Base-by-base conservation (phyloP, 92 coral and sea anemone genomes). In the Pocillopora meandrina region DNA sequence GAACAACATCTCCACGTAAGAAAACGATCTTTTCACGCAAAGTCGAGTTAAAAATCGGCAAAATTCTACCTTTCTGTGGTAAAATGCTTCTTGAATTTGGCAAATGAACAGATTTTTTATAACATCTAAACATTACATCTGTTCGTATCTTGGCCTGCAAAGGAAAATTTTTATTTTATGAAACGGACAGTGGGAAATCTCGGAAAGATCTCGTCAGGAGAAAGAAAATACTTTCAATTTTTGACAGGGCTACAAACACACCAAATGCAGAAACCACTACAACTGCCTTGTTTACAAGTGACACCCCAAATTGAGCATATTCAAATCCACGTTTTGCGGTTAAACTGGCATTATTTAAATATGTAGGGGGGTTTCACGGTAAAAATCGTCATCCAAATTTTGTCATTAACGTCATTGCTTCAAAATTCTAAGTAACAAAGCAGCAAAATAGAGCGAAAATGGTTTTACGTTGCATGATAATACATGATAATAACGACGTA, bases 191-290 rank as follows among this genome's bases (percentile, higher is more conserved):
- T 49, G 23, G n/a, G 2, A 35, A 15, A 70, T 70, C 13, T 58
- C 57, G n/a, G 56, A 20, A 3, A n/a, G 34, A 19, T 55, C 36
- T 58, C 58, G 31, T 15, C 42, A 31, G 19, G 0, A 5, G 62
- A 56, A 90, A 52, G 16, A 60, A 75, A 34, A 90, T 63, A 81
- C 52, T 62, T 68, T 34, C 18, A 56, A 63, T 82, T 86, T 86
- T 74, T 47, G 42, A 70, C 65, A 76, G 72, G 84, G 92, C 79
- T 90, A 90, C 87, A 90, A 90, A 86, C 92, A 90, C 92, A 90
- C 18, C 63, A 21, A 36, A 63, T 9, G 47, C 17, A 63, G 60
- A 47, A 56, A 73, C 33, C 77, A 59, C n/a, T 31, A 49, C 13
- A 73, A 17, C 61, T 47, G 77, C 77, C 7, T 36, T 82, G 86